Base-by-base conservation (phyloP, 2,113 vertebrate genomes). In the Gasterosteus aculeatus region DNA sequence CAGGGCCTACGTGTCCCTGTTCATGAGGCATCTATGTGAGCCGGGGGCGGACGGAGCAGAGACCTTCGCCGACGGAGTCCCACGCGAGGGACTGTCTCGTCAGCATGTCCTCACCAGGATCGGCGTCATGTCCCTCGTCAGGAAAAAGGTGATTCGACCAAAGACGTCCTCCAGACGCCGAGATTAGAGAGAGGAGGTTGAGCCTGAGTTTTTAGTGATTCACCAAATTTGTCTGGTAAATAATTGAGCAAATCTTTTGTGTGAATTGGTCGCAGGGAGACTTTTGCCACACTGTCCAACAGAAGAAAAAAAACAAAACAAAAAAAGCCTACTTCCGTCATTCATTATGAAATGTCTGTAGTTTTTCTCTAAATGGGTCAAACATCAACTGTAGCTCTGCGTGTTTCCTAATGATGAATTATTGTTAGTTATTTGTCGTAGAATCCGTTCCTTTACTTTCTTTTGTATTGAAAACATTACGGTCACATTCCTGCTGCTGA, bases 51-150 rank as follows among this genome's bases (percentile, higher is more conserved):
- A 99, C 0, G 98, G 97, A 0, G 97, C 98, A 0, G 98, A 99
- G 75, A 98, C 98, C 67, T 99, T 99, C 19, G 98, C 98, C 0
- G 98, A 99, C 0, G 98, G 98, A 0, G 98, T 99, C 75, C 97
- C 98, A 1, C 95, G 97, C 0, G 98, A 99, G 46, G 98, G 98
- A 7, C 94, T 99, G 54, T 99, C 98, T 0, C 95, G 98, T 15
- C 97, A 99, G 90, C 98, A 99, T 0, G 97, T 99, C 84, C 96
- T 99, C 71, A 99, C 98, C 0, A 93, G 98, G 70, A 99, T 99
- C 0, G 98, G 98, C 19, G 98, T 99, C 88, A 99, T 99, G 98
- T 99, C 98, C 1, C 95, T 99, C 10, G 98, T 99, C 69, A 95
- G 98, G 90, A 99, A 99, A 93, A 99, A 99, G 97, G 98, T 99